Percentiles rank a stretch among this genome's conserved stretches.
phyloP scores from a whole-genome alignment of 2,113 vertebrate species.

The Sclerurus mexicanus region DNA sequence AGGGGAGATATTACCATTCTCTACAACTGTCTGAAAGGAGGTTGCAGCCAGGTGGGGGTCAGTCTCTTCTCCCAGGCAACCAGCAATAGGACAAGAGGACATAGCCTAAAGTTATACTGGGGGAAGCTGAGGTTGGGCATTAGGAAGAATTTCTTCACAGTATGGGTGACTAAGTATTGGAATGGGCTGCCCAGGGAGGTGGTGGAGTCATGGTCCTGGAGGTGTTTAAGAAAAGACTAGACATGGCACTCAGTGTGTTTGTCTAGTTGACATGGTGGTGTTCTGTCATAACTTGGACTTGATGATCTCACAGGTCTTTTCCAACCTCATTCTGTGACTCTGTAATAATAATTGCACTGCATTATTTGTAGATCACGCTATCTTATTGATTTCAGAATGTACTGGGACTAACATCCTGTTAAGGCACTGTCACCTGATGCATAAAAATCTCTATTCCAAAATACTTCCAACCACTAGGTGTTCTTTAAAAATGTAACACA shows the following conservation, averaged over 20 bases:
- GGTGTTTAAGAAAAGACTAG: neutral
- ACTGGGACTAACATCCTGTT: neutral
- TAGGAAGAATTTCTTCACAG: neutral
- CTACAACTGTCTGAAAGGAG: neutral
- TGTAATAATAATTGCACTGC: neutral
- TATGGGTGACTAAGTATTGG: fast-evolving
- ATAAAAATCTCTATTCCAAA: neutral
- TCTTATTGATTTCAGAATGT: neutral
- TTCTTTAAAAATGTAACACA: neutral
- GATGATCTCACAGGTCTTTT: neutral
- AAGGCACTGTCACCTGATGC: neutral
- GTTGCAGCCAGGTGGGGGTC: fast-evolving
- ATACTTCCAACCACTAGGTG: neutral
- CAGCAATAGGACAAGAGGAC: neutral
- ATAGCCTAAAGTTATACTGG: fast-evolving
- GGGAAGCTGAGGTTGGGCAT: neutral
- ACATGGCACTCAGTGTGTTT: fast-evolving
- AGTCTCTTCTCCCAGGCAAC: neutral
- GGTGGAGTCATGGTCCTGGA: neutral
- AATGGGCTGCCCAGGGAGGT: neutral
- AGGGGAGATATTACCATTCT: fast-evolving
- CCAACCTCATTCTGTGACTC: neutral
- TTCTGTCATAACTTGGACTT: neutral
- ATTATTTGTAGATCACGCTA: neutral
- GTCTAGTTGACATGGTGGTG: neutral